These are phyloP conservation scores for Pseudopleuronectes americanus DNA, from an alignment of 2,797 vertebrate genomes.

Conservation along the genomic window DNA sequence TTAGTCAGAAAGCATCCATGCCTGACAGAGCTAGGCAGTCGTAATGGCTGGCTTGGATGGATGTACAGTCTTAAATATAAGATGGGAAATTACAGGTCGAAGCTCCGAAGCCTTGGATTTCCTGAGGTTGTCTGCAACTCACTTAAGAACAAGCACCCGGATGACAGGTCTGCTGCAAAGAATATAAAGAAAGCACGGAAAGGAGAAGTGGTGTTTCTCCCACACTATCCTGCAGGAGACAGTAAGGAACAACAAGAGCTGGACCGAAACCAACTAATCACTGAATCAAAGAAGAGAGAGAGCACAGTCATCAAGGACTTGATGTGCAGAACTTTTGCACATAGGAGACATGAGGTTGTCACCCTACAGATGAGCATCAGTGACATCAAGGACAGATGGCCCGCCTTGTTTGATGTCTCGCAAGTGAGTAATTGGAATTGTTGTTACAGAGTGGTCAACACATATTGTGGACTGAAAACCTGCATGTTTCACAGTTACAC, in stretches of 20 bases:
- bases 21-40: conserved; percentile 33
- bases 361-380: too few relatives aligned
- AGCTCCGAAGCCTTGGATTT: conserved; percentile 29
- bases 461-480: too few relatives aligned
- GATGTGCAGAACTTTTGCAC: too few relatives aligned
- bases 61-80: conserved; percentile 34
- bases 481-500: too few relatives aligned
- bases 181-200: background rate
- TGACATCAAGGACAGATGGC: too few relatives aligned
- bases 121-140: conserved; percentile 43
- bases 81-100: conserved; percentile 37
- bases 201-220: background rate
- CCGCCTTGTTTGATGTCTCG: too few relatives aligned
- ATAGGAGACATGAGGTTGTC: too few relatives aligned
- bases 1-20: conserved; percentile 40
- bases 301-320: too few relatives aligned
- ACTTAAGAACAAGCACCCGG: conserved; percentile 39
- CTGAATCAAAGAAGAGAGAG: too few relatives aligned
- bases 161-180: conserved; percentile 8
- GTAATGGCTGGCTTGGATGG: conserved; percentile 23
- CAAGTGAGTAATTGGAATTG: too few relatives aligned
- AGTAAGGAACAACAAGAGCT: background rate
- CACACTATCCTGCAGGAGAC: background rate
- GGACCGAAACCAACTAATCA: too few relatives aligned
- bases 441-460: too few relatives aligned